Base-by-base conservation (phyloP, 2,113 vertebrate genomes). In the Pollachius pollachius region DNA sequence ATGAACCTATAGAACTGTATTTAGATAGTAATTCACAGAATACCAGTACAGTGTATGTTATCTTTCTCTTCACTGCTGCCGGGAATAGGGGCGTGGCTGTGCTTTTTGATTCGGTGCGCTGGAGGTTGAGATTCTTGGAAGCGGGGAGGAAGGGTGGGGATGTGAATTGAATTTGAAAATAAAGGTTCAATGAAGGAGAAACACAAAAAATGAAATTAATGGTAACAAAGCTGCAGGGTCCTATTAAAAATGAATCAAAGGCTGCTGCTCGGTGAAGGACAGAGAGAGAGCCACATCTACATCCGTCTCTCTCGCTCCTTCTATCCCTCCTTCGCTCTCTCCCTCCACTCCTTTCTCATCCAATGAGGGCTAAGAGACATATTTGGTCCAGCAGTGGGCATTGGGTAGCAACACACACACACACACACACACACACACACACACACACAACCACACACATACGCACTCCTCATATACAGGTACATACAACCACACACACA, bases 211-310 rank as follows among this genome's bases (percentile, higher is more conserved):
- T 34, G 11, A 69, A 61, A 3, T 17, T 8, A 21, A 17, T 9
- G 65, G 64, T 61, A 25, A n/a, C 62, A 59, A 21, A 71, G 54
- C 52, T 83, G 77, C 80, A 68, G 84, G 84, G 81, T 69, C 58
- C 77, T 84, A 74, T 86, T 90, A 85, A 88, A 88, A 91, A 89
- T 90, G 11, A 54, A 54, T 54, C 52, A 54, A 54, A 54, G 52
- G 52, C 11, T 54, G 12, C 52, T 54, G 76, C 78, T 72, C 57
- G 73, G 77, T 72, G 64, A 54, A 79, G 30, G 30, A 30, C 30
- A 30, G 67, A 74, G 48, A 77, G 48, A 76, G 52, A 16, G 16
- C 4, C 52, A 54, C 52, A 30, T 54, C 12, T 54, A 54, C 52
- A 15, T 16, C 12, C 52, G 12, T 54, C 8, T 54, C 52, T 54